phyloP scores from a whole-genome alignment of 2,113 vertebrate species.

The Pitta sordida region DNA sequence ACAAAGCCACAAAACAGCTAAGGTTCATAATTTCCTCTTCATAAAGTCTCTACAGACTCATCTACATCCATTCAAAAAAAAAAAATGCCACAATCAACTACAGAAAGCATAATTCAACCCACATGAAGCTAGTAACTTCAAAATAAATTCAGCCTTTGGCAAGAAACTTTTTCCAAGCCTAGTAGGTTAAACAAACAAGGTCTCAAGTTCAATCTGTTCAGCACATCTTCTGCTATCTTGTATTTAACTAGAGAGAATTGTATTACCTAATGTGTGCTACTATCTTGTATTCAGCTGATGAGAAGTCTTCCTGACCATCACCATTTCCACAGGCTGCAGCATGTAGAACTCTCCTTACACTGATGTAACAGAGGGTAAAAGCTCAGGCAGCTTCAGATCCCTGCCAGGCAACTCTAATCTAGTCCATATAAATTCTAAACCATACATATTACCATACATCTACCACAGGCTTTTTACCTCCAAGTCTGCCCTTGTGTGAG shows the following conservation, averaged over 20 bases:
- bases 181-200: background rate
- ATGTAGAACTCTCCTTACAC: background rate
- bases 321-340: background rate
- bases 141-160: background rate
- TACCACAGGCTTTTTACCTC: background rate
- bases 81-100: background rate
- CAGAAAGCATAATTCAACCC: background rate
- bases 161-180: background rate
- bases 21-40: background rate
- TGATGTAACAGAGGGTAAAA: background rate
- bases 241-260: background rate
- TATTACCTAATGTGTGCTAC: background rate
- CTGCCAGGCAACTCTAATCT: background rate
- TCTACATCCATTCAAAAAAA: background rate
- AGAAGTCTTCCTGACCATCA: background rate
- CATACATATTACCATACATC: background rate
- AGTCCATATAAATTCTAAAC: background rate
- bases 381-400: background rate
- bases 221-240: background rate
- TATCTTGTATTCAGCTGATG: background rate
- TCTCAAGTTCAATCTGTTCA: background rate
- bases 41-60: background rate
- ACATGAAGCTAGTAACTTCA: background rate
- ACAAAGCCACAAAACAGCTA: background rate
- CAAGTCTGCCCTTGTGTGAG: background rate